These are phyloP conservation scores for Cinara cedri DNA, from an alignment of 2,888 invertebrate species.

Conservation along the genomic window DNA sequence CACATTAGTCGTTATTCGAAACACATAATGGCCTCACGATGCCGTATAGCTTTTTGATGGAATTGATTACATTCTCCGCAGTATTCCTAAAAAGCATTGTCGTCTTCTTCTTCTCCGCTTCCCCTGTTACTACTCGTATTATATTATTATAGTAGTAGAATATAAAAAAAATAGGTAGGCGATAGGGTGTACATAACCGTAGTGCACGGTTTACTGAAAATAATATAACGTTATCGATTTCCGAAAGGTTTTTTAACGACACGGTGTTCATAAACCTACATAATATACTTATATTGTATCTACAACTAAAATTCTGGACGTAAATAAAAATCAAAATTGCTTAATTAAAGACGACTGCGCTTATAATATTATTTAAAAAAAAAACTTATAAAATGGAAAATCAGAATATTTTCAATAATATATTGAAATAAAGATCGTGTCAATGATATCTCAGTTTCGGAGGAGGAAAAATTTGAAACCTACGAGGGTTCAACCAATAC, in stretches of 20 bases:
- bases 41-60: neutral
- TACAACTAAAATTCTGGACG: neutral
- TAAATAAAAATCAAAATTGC: neutral
- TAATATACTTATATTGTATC: neutral
- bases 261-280: neutral
- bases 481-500: too few species aligned
- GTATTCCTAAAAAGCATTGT: constrained; percentile 13
- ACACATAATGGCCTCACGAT: neutral
- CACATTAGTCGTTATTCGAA: constrained; percentile 17
- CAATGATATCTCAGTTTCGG: too few species aligned
- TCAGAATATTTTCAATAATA: neutral
- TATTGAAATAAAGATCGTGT: too few species aligned
- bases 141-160: neutral
- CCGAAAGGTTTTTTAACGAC: neutral
- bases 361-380: neutral
- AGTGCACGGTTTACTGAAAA: neutral
- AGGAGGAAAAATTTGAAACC: too few species aligned
- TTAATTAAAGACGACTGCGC: neutral
- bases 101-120: neutral
- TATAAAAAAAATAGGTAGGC: neutral
- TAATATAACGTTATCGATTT: neutral
- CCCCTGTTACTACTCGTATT: neutral
- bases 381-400: neutral
- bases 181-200: neutral
- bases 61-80: constrained; percentile 29